phyloP scores from a whole-genome alignment of 2,113 vertebrate species.

The Indicator maculatus region DNA sequence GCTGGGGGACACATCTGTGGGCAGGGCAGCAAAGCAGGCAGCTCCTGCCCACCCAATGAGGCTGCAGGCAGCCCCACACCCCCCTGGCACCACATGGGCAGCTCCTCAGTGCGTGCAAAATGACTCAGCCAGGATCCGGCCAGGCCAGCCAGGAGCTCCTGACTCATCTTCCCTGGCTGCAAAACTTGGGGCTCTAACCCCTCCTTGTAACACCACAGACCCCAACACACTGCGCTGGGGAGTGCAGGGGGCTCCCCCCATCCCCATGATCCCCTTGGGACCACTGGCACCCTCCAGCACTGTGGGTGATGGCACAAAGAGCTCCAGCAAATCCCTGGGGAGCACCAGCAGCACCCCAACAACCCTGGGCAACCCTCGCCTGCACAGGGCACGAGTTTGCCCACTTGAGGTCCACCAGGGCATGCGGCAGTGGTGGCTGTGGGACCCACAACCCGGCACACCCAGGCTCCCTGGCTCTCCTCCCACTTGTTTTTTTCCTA shows the following conservation, averaged over 20 bases:
- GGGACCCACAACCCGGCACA: neutral
- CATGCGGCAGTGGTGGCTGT: neutral
- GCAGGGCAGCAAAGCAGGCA: neutral
- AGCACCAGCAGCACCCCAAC: neutral
- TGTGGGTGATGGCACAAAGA: accelerated
- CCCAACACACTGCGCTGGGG: neutral
- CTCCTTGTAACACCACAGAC: neutral
- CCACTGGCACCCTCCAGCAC: neutral
- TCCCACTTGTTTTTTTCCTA: constrained; percentile 54
- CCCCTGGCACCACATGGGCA: neutral
- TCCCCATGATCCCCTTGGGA: neutral
- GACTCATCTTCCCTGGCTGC: constrained; percentile 13
- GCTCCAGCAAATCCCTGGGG: neutral
- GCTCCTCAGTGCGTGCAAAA: constrained; percentile 11
- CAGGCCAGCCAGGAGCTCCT: constrained; percentile 43
- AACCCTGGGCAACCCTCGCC: neutral
- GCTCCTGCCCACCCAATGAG: neutral
- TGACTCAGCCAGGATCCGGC: constrained; percentile 57
- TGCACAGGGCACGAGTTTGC: accelerated
- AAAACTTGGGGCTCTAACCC: neutral
- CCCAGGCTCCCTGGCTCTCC: constrained; percentile 12
- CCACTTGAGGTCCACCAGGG: accelerated
- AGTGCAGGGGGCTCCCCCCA: neutral
- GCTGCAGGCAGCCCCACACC: neutral
- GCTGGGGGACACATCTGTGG: accelerated